Evolutionary conservation across 2,113 vertebrate species (phyloP), one percentile per base, ranked within the genome.

Genomic region (Thalassarche chlororhynchos): DNA sequence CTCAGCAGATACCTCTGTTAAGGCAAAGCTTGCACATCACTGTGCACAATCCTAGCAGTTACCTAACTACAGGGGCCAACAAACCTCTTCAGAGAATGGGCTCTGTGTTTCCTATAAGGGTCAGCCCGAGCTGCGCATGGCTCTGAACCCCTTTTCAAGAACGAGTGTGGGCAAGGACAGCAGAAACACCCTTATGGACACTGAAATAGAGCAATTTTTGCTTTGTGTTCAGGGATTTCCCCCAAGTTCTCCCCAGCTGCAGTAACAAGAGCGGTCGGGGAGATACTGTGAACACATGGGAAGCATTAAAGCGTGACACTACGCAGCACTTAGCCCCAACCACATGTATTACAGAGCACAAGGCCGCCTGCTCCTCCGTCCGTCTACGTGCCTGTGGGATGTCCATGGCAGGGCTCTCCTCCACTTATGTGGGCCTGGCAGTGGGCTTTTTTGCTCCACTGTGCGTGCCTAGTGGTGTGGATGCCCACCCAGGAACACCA

Each of bases 161-260:
- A 55, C 0, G 2, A 76, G 32, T 1, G 3, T 17, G 10, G 42
- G 42, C 32, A 57, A 72, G 47, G 31, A 47, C 2, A 17, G 49
- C 17, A 85, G 40, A 72, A 94, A 91, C 51, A 51, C 31, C 20
- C 26, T 1, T 24, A 24, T 3, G 4, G 40, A 32, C 34, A 72
- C 34, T 24, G 28, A 83, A 93, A 86, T 2, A 44, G 57, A 83
- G 36, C 16, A 47, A 72, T 15, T 69, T 77, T 74, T 34, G 21
- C 34, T 86, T 55, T 5, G 0, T 3, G 7, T 83, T 92, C 34
- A 86, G 66, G 40, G 75, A 64, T 86, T 86, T 83, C 44, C 71
- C 81, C 75, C 54, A 20, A 12, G 40, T 23, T 65, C 40, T 86
- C 58, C 70, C 54, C 34, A 90, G 62, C 34, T 64, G 31, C 71